Base-by-base conservation (phyloP, 2,113 vertebrate genomes). In the Oostethus manadensis region DNA sequence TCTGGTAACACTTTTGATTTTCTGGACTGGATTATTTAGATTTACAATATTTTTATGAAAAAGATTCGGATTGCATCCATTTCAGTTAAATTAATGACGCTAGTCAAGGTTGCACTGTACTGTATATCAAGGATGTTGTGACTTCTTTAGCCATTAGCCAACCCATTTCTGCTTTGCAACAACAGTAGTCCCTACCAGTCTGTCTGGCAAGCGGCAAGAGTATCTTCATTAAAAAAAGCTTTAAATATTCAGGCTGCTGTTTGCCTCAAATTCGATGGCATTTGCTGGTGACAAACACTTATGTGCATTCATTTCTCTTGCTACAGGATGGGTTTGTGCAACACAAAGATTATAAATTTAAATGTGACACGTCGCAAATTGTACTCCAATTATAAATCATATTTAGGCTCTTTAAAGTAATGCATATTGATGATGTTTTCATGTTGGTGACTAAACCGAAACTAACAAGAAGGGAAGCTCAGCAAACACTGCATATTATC, bases 351-450 rank as follows among this genome's bases (percentile, higher is more conserved):
- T 67, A 64, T 17, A 51, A 70, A 80, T 80, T 73, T 51, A 80
- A 83, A 81, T 81, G 71, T 47, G 66, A 70, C 56, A 57, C 57
- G 74, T 66, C 68, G 62, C 64, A 66, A 76, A 57, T 66, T 64
- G 61, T 48, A 60, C 50, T 53, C 38, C 62, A 76, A 84, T 81
- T 76, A 79, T 21, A 61, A 60, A 68, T 76, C 29, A 29, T n/a
- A 63, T 71, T 70, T 61, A 65, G 58, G 26, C 48, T 73, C 29
- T 16, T 66, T 66, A 69, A 65, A 73, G 73, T 72, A 67, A 75
- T 67, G 62, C 56, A 65, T 80, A 76, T 74, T 74, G 21, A 79
- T 56, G 61, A 58, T 70, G 45, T 62, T 61, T 81, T 76, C 59
- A 66, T 58, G 35, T 71, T 75, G 64, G 40, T 51, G 55, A 64